phyloP scores from a whole-genome alignment of 2,113 vertebrate genomes.

The Nothobranchius kuhntae region DNA sequence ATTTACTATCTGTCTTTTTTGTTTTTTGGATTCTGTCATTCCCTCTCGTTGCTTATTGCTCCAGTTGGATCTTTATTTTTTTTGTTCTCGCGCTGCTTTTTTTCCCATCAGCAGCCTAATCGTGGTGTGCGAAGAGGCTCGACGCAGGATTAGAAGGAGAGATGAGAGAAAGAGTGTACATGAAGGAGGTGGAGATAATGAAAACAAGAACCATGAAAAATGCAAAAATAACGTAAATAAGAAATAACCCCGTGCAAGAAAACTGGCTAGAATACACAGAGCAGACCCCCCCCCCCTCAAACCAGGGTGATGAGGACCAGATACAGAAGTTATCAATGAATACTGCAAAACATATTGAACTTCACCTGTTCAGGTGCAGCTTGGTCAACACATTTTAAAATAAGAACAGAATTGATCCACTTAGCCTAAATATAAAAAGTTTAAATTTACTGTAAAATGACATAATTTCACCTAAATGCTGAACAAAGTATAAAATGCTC shows the following conservation, averaged over 20 bases:
- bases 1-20: slow-evolving; percentile 62
- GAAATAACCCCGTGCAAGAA: slow-evolving; percentile 23
- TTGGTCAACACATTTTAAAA: too few relatives aligned
- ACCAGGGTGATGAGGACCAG: neutral
- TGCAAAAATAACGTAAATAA: slow-evolving; percentile 37
- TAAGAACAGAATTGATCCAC: too few relatives aligned
- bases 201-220: slow-evolving; percentile 46
- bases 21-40: slow-evolving; percentile 51
- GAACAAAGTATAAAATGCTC: too few relatives aligned
- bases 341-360: too few relatives aligned
- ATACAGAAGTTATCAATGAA: too few relatives aligned
- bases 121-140: slow-evolving; percentile 11
- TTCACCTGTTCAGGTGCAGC: too few relatives aligned
- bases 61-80: neutral
- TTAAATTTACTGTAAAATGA: too few relatives aligned
- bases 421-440: too few relatives aligned
- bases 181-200: slow-evolving; percentile 37
- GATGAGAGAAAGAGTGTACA: slow-evolving; percentile 18
- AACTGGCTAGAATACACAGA: slow-evolving; percentile 29
- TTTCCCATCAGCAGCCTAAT: slow-evolving; percentile 22
- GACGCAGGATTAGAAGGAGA: slow-evolving; percentile 22
- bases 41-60: slow-evolving; percentile 17
- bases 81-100: neutral
- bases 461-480: too few relatives aligned
- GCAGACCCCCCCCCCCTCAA: neutral